These are phyloP conservation scores for Bufo bufo DNA, from an alignment of 2,113 vertebrate species.

Conservation along the genomic window DNA sequence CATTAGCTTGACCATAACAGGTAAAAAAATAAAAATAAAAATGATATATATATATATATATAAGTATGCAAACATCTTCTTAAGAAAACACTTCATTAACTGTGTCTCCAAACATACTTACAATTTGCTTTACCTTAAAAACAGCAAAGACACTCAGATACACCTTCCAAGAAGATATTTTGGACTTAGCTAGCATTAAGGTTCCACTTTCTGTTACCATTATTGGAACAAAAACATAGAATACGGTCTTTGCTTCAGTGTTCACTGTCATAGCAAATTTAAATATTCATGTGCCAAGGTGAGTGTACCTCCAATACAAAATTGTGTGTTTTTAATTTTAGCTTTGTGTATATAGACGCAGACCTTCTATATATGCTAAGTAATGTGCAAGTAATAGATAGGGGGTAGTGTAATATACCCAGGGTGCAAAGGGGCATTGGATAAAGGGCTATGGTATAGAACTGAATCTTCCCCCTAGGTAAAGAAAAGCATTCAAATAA, in stretches of 20 bases:
- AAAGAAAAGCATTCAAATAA: background rate
- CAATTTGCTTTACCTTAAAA: background rate
- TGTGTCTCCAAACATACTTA: background rate
- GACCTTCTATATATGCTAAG: too few species aligned
- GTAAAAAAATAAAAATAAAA: background rate
- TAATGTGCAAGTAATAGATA: too few species aligned
- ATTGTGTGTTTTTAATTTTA: background rate
- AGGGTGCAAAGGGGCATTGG: background rate
- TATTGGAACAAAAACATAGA: too few species aligned
- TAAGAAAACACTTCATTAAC: background rate
- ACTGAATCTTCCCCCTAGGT: background rate
- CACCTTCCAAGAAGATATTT: background rate
- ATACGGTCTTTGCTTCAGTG: background rate
- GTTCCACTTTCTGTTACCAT: background rate
- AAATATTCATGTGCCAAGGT: too few species aligned
- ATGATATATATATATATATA: background rate
- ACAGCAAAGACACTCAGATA: background rate
- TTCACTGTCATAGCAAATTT: background rate
- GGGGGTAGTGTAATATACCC: background rate
- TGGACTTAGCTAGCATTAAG: background rate
- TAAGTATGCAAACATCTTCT: background rate
- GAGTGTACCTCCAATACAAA: background rate
- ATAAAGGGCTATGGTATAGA: background rate
- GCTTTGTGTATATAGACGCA: too few species aligned
- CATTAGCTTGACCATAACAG: constrained; percentile 68